Evolutionary conservation across 2,888 invertebrate species (phyloP).

Genomic region (Erebia aethiops): DNA sequence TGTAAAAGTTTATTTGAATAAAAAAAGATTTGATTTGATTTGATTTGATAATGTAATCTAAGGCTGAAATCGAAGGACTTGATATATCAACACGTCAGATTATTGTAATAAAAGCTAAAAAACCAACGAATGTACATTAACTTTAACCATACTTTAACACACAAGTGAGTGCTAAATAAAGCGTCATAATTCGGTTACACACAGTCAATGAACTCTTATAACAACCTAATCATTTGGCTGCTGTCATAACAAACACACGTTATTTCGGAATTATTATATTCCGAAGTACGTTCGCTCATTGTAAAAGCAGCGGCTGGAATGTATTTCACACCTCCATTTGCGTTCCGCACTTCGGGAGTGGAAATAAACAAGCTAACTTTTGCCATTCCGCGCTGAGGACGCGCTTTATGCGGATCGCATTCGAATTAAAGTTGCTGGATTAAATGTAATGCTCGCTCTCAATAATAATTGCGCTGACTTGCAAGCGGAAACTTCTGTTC

Average conservation of each 20-base stretch:
- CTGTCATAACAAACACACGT: conserved; percentile 12
- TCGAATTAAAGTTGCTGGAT: conserved; percentile 62
- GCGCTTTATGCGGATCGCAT: conserved; percentile 57
- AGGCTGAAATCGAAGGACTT: no score
- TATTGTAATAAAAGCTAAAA: no score
- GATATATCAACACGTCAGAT: no score
- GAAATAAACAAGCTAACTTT: conserved; percentile 74
- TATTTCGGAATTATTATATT: conserved; percentile 11
- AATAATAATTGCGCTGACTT: conserved; percentile 45
- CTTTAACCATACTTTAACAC: no score
- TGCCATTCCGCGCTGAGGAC: conserved; percentile 61
- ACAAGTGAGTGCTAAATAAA: no score
- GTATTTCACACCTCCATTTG: conserved; percentile 64
- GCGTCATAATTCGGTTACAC: background rate
- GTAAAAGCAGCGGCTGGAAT: conserved; percentile 34
- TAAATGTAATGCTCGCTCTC: conserved; percentile 53
- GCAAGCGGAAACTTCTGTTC: conserved; percentile 17
- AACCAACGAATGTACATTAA: no score
- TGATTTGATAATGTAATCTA: no score
- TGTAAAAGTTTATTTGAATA: no score
- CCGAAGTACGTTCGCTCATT: conserved; percentile 21
- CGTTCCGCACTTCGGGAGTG: conserved; percentile 62
- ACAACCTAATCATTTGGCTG: conserved; percentile 6
- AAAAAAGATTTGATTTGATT: no score
- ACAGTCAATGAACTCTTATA: no score